Conservation (phyloP, 64 coral and sea anemone genomes). For the Dendrophyllia cribrosa region DNA sequence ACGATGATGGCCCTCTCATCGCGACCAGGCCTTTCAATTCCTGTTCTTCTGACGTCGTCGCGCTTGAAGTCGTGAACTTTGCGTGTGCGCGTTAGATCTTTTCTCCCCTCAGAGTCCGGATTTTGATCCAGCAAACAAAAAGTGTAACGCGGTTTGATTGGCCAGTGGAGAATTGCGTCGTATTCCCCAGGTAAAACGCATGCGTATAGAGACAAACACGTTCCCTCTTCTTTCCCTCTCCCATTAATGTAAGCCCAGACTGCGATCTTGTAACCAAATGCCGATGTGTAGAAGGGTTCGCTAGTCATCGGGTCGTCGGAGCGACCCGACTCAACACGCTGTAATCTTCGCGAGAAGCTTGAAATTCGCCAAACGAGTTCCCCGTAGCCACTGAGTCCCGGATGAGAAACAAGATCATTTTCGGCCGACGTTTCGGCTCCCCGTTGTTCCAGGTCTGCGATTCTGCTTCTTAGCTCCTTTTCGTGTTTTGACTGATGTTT, state of each 20-base stretch:
- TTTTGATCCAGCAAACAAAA: conserved; percentile 95
- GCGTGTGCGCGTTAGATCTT: conserved; percentile 87
- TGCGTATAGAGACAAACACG: conserved; percentile 86
- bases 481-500: conserved; percentile 81
- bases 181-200: conserved; percentile 94
- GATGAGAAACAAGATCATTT: conserved; percentile 68
- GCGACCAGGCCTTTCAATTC: conserved; percentile 84
- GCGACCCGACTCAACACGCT: conserved; percentile 83
- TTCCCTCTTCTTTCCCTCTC: conserved; percentile 79
- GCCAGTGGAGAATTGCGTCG: conserved; percentile 92
- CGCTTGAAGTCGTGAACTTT: conserved; percentile 95
- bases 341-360: conserved; percentile 72
- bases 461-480: conserved; percentile 68
- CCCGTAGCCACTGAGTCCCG: conserved; percentile 84
- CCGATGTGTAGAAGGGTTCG: conserved; percentile 95
- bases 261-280: conserved; percentile 89
- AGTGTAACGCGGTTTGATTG: conserved; percentile 95
- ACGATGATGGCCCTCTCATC: conserved; percentile 97
- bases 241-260: conserved; percentile 96
- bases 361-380: conserved; percentile 91
- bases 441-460: conserved; percentile 66
- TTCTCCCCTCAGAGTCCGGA: conserved; percentile 65
- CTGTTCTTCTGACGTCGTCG: conserved; percentile 85
- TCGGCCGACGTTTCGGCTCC: conserved; percentile 24
- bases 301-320: conserved; percentile 90